Evolutionary conservation across 2,797 vertebrate genomes (phyloP).

Genomic region (Pangasius sanitwongsei): DNA sequence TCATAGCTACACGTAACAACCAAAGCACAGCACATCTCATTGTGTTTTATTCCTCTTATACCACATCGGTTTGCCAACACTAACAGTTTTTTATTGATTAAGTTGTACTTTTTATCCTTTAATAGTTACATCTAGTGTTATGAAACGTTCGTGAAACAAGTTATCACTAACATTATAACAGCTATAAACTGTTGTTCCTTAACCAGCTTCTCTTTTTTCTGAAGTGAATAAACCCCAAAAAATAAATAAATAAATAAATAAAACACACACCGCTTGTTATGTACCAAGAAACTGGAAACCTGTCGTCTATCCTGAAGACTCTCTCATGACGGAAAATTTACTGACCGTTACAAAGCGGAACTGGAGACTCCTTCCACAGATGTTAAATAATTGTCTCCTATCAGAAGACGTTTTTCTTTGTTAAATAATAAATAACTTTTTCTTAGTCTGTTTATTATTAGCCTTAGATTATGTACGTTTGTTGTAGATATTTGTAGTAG

Average conservation of each 20-base stretch:
- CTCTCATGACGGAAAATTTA: background rate
- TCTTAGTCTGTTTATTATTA: too few relatives aligned
- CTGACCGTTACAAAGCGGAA: background rate
- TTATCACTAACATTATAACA: background rate
- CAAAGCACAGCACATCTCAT: background rate
- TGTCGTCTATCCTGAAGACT: background rate
- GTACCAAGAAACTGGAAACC: too few relatives aligned
- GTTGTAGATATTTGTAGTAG: too few relatives aligned
- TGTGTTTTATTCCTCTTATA: too few relatives aligned
- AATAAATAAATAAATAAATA: too few relatives aligned
- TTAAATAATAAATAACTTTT: too few relatives aligned
- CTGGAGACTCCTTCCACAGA: background rate
- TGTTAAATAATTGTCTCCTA: too few relatives aligned
- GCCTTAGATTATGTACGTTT: too few relatives aligned
- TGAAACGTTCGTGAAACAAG: background rate
- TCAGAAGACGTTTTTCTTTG: too few relatives aligned
- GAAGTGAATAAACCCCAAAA: background rate
- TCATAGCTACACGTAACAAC: background rate
- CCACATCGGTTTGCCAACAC: too few relatives aligned
- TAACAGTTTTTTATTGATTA: too few relatives aligned
- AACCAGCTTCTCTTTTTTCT: background rate
- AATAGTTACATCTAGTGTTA: background rate
- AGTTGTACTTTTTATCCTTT: background rate
- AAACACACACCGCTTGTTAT: too few relatives aligned
- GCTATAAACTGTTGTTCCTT: background rate